Evolutionary conservation across 2,797 vertebrate species (phyloP).

Genomic region (Synaphobranchus kaupii): DNA sequence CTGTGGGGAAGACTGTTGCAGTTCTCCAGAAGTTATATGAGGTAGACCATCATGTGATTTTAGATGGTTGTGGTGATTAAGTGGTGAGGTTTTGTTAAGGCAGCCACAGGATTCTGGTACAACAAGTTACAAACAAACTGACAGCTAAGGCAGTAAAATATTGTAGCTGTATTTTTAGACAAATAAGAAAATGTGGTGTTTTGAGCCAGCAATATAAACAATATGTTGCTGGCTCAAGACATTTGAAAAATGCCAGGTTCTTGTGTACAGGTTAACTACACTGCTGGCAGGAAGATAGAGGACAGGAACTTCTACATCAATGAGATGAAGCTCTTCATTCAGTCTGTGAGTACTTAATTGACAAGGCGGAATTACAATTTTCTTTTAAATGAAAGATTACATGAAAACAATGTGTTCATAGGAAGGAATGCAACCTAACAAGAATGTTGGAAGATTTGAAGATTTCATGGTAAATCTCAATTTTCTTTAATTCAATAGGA

Average conservation of each 20-base stretch:
- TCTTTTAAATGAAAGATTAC: too few species aligned
- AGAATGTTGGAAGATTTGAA: too few species aligned
- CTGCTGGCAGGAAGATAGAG: slow-evolving; percentile 44
- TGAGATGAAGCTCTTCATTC: rapidly evolving
- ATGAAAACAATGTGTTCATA: background rate
- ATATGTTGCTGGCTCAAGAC: background rate
- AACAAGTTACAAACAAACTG: background rate
- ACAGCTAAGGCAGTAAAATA: background rate
- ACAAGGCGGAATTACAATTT: too few species aligned
- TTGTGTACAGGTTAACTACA: slow-evolving; percentile 62
- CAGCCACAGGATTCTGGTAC: background rate
- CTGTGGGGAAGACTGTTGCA: slow-evolving; percentile 1
- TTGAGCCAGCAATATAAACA: too few species aligned
- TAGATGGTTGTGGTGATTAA: background rate
- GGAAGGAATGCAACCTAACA: background rate
- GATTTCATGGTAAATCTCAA: background rate
- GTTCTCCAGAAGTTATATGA: slow-evolving; percentile 60
- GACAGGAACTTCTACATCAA: slow-evolving; percentile 53
- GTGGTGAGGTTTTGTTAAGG: background rate
- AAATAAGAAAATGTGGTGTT: background rate
- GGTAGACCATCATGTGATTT: slow-evolving; percentile 48
- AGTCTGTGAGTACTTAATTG: background rate
- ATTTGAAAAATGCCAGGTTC: slow-evolving; percentile 8
- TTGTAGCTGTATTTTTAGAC: background rate
- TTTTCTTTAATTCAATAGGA: background rate